Evolutionary conservation across 2,888 invertebrate species (phyloP).

Genomic region (Trichopria drosophilae): DNA sequence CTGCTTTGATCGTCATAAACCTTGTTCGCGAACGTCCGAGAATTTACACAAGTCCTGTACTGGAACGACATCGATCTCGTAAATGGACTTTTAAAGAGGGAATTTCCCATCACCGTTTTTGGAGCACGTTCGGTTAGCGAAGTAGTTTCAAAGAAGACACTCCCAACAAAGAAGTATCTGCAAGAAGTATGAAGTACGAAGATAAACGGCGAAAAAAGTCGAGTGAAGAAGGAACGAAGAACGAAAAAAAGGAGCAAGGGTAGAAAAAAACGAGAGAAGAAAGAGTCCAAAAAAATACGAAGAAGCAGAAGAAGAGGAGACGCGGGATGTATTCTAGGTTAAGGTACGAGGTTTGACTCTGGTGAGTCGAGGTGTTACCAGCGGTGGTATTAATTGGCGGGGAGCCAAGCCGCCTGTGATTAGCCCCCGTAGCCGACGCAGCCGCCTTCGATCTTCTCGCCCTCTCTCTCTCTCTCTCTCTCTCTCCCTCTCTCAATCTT

Average conservation of each 20-base stretch:
- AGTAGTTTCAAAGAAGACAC: too few species aligned
- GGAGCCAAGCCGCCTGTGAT: slow-evolving; percentile 47
- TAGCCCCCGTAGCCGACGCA: slow-evolving; percentile 45
- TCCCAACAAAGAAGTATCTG: too few species aligned
- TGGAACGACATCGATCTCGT: too few species aligned
- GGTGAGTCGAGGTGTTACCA: slow-evolving; percentile 48
- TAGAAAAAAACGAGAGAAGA: slow-evolving; percentile 3
- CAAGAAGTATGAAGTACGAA: too few species aligned
- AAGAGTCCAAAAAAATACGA: background rate
- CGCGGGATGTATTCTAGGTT: slow-evolving; percentile 22
- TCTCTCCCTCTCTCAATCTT: background rate
- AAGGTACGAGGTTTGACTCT: slow-evolving; percentile 20
- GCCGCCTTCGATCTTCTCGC: slow-evolving; percentile 37
- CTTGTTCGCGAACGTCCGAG: too few species aligned
- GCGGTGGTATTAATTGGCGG: slow-evolving; percentile 56
- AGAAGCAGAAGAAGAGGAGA: background rate
- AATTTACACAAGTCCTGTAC: too few species aligned
- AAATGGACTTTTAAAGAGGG: too few species aligned
- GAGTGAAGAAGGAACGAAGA: slow-evolving; percentile 21
- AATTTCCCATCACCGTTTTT: too few species aligned
- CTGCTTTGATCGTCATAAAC: too few species aligned
- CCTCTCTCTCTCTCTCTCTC: slow-evolving; percentile 1
- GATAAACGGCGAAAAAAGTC: too few species aligned
- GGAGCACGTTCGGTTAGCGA: too few species aligned
- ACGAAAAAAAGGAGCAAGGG: slow-evolving; percentile 8